phyloP scores from a whole-genome alignment of 2,113 vertebrate species.

The Parotia lawesii region DNA sequence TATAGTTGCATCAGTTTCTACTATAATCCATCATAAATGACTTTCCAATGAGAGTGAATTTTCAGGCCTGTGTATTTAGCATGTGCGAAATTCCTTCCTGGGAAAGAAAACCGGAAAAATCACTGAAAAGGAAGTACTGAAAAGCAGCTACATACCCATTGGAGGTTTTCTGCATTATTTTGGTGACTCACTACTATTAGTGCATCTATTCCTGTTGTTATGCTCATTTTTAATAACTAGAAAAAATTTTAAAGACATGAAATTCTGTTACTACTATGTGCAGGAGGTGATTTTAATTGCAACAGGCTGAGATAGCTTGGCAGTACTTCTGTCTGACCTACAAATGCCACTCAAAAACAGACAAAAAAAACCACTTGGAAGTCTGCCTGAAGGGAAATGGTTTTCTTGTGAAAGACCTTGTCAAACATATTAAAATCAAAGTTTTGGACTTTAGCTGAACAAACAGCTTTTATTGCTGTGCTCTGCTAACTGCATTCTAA shows the following conservation, averaged over 20 bases:
- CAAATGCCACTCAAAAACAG: constrained; percentile 18
- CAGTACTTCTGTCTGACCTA: constrained; percentile 12
- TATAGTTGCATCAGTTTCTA: not conserved
- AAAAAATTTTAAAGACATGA: not conserved
- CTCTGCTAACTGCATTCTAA: not conserved
- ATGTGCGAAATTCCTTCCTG: not conserved
- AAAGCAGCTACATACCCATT: not conserved
- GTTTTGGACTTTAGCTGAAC: constrained; percentile 6
- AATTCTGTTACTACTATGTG: not conserved
- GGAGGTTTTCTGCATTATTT: not conserved
- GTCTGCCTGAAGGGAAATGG: not conserved
- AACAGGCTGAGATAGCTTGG: not conserved
- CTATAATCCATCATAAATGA: not conserved
- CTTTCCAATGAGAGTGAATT: not conserved
- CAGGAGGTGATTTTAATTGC: not conserved
- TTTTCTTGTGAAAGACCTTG: constrained; percentile 6
- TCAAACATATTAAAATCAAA: constrained; percentile 33
- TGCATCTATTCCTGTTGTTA: not conserved
- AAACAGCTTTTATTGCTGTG: constrained; percentile 26
- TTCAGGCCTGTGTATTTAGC: not conserved
- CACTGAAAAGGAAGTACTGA: not conserved
- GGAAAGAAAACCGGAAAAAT: not conserved
- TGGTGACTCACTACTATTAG: not conserved
- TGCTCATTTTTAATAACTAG: not conserved
- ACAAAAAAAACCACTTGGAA: constrained; percentile 16